Evolutionary conservation across 2,113 vertebrate genomes (phyloP), one percentile per base, ranked within the genome.

Genomic region (Entomyzon cyanotis): DNA sequence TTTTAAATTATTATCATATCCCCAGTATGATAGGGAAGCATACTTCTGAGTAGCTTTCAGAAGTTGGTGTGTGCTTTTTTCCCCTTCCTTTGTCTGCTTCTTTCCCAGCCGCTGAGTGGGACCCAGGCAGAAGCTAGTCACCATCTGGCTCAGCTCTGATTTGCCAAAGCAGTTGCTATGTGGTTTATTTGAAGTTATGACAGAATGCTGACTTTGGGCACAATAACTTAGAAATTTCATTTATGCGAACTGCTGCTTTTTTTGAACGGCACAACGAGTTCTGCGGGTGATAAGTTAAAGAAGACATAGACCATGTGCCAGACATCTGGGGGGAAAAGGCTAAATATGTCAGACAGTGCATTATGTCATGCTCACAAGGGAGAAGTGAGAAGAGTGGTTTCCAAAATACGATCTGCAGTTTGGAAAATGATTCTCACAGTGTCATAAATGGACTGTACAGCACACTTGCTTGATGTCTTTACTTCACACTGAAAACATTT

Each of bases 151-250:
- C 27, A 15, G 31, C 59, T 80, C 71, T 77, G 59, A 44, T 86
- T 91, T 94, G 94, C 88, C 93, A 92, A 90, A 94, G 92, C 87
- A 88, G 87, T 96, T 95, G 91, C 93, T 91, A 52, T 92, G 90
- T 90, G 90, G 76, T 95, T 96, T 93, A 44, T 94, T 93, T 96
- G 92, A 97, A 97, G 92, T 87, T 68, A 44, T 65, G 83, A 89
- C 65, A 96, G 71, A 94, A 92, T 33, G 76, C 85, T 96, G 92
- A 93, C 88, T 97, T 96, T 33, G 76, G 90, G 53, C 63, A 93
- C 46, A 24, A 41, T 53, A 93, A 95, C 78, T 83, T 37, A 75
- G 75, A 93, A 83, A 81, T 92, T 89, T 96, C 79, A 84, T 89
- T 90, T 96, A 63, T 93, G 84, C 63, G 69, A 84, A 37, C 33